These are phyloP conservation scores for Grallaria varia DNA, from an alignment of 2,113 vertebrate genomes.

Conservation along the genomic window DNA sequence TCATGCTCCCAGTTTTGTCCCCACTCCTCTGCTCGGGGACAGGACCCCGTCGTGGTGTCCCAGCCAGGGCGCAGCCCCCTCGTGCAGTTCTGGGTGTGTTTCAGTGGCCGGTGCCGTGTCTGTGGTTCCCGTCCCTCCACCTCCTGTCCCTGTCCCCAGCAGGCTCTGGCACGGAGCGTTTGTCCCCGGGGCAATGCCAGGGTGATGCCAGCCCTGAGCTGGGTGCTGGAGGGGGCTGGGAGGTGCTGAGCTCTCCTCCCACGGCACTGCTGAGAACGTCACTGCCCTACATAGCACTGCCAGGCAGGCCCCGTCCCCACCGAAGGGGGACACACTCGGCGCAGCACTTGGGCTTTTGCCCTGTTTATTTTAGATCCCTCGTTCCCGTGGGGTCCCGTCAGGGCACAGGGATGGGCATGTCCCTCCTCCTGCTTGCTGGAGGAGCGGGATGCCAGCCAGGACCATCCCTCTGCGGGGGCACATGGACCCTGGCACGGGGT, in stretches of 20 bases:
- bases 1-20: accelerated
- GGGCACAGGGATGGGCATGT: neutral
- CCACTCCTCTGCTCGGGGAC: accelerated
- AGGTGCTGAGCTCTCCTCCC: neutral
- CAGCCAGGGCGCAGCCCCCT: neutral
- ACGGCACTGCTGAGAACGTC: neutral
- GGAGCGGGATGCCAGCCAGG: neutral
- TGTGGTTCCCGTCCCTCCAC: neutral
- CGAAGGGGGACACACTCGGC: neutral
- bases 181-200: accelerated
- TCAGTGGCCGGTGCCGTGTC: accelerated
- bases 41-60: accelerated
- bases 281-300: conserved; percentile 32
- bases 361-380: neutral
- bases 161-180: accelerated
- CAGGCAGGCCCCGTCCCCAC: neutral
- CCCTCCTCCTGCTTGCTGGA: neutral
- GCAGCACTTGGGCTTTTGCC: neutral
- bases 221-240: neutral
- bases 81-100: accelerated
- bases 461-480: neutral
- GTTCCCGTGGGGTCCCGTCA: neutral
- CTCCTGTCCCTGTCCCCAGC: neutral
- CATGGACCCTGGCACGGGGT: accelerated
- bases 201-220: neutral